Percentiles rank a stretch among this genome's conserved stretches.
phyloP scores from a whole-genome alignment of 2,113 vertebrate genomes.

The Cynoglossus semilaevis region DNA sequence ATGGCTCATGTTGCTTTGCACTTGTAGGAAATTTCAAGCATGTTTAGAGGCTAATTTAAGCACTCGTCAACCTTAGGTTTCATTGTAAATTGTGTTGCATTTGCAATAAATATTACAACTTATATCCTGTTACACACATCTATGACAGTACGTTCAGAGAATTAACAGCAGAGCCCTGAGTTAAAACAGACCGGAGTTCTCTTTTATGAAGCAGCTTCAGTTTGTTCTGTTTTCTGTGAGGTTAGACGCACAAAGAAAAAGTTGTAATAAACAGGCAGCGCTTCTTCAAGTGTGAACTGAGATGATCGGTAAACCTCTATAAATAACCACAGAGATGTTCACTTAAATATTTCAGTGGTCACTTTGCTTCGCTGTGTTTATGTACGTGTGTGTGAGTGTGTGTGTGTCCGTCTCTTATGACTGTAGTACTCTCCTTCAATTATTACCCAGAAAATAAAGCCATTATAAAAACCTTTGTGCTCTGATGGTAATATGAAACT shows the following conservation, averaged over 20 bases:
- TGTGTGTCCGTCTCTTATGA: slow-evolving; percentile 39
- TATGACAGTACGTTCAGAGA: too few relatives aligned
- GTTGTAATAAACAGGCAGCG: slow-evolving; percentile 32
- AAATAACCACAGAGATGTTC: slow-evolving; percentile 67
- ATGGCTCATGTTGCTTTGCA: too few relatives aligned
- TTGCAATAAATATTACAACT: too few relatives aligned
- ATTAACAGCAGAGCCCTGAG: too few relatives aligned
- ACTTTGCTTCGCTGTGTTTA: slow-evolving; percentile 56
- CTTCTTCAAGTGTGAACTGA: slow-evolving; percentile 49
- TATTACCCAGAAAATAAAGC: slow-evolving; percentile 52
- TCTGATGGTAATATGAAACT: slow-evolving; percentile 45
- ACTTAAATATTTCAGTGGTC: slow-evolving; percentile 57
- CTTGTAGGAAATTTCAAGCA: too few relatives aligned
- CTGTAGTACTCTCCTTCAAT: slow-evolving; percentile 40
- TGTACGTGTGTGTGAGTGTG: neutral
- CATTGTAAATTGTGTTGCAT: too few relatives aligned
- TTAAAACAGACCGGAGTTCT: slow-evolving; percentile 1
- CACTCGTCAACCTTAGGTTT: too few relatives aligned
- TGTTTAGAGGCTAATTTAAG: too few relatives aligned
- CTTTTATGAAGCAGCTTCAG: slow-evolving; percentile 5
- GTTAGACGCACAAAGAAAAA: slow-evolving; percentile 22
- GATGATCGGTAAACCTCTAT: slow-evolving; percentile 54
- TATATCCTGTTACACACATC: too few relatives aligned
- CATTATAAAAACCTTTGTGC: slow-evolving; percentile 40
- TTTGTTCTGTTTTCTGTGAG: slow-evolving; percentile 10